phyloP scores from a whole-genome alignment of 1,140 invertebrate genomes.

The Formica selysi region DNA sequence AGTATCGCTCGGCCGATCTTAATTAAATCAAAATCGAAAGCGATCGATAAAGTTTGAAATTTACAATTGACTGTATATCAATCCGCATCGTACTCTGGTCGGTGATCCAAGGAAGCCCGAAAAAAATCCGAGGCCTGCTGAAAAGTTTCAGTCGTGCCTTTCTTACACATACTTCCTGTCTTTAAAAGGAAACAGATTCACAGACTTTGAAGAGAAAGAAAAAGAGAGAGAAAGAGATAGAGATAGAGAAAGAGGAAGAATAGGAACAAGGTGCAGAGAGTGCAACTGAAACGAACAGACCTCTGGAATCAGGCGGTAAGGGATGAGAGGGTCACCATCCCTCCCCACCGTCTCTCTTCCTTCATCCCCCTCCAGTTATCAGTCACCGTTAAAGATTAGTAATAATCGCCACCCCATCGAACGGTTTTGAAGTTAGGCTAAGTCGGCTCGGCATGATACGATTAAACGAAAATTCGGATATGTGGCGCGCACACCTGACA shows the following conservation, averaged over 20 bases:
- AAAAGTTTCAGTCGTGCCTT: slow-evolving; percentile 6
- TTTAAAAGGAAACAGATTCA: neutral
- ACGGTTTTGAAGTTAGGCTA: slow-evolving; percentile 66
- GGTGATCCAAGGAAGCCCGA: neutral
- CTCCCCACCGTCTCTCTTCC: neutral
- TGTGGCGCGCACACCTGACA: slow-evolving; percentile 22
- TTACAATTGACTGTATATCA: neutral
- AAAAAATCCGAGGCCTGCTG: too few species aligned
- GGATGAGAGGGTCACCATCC: slow-evolving; percentile 68
- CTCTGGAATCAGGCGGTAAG: slow-evolving; percentile 50
- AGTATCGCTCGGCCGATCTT: slow-evolving; percentile 14
- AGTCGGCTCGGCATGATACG: slow-evolving; percentile 30
- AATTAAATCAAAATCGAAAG: slow-evolving; percentile 40
- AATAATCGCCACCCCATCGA: slow-evolving; percentile 63
- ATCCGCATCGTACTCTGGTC: neutral
- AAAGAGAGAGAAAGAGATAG: neutral
- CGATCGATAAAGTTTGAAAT: slow-evolving; percentile 33
- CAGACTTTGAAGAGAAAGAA: neutral
- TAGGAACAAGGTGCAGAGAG: slow-evolving; percentile 17
- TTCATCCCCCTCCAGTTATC: slow-evolving; percentile 50
- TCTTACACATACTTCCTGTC: neutral
- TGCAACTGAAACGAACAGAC: slow-evolving; percentile 23
- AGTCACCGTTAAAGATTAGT: slow-evolving; percentile 78
- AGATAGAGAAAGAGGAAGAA: neutral
- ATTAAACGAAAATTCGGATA: neutral